Evolutionary conservation across 2,113 vertebrate genomes (phyloP), one percentile per base, ranked within the genome.

Genomic region (Kryptolebias marmoratus): DNA sequence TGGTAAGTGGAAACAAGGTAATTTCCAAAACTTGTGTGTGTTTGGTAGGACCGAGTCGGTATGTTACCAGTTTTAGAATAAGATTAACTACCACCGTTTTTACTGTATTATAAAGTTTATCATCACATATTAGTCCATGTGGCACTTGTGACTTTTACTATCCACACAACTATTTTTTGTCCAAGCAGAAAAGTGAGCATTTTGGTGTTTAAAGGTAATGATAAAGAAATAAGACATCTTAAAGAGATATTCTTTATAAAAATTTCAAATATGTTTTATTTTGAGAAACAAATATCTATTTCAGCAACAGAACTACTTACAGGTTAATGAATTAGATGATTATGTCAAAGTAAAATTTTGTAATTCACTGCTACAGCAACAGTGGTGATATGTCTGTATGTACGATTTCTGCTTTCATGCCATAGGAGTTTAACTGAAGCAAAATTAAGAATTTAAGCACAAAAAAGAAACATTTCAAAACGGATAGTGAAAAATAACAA

Each of bases 221-320:
- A 48, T 3, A 13, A 13, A 15, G 10, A 48, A 48, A 48, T 36
- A 22, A n/a, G 60, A 75, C 58, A 71, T 75, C 67, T 71, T 14
- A 73, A 65, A 72, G 44, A 75, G 31, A 30, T 79, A 27, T 87
- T 87, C 79, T 81, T 82, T 79, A 88, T 91, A 88, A 91, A 90
- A 91, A 88, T 90, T 82, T 90, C 75, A 91, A 91, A 88, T 92
- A 91, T 89, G 88, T 88, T 93, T 92, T 84, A 91, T 93, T 92
- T 85, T 83, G 69, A 65, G 88, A 91, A 86, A 91, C 82, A 83
- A 22, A 22, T 50, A 74, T 70, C 73, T 82, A 90, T 89, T 88
- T 89, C 79, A 87, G 80, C 88, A 93, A 87, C 74, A 90, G 56
- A 87, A 81, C 89, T 92, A 90, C 83, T 86, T 85, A 87, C 85